These are phyloP conservation scores for Ornithoptera priamus DNA, from an alignment of 2,888 invertebrate genomes.

Conservation along the genomic window DNA sequence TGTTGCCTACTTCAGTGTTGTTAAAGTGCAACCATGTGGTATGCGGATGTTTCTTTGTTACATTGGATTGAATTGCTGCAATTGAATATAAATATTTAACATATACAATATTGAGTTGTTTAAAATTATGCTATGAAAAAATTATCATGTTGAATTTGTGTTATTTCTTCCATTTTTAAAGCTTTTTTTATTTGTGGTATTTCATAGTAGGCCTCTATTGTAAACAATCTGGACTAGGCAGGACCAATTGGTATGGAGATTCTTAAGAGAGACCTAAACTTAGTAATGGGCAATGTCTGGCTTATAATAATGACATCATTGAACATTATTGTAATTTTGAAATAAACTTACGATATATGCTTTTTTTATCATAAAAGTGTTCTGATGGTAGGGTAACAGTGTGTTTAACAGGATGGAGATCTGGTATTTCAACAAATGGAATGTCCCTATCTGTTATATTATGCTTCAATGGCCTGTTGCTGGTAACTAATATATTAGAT, in stretches of 20 bases:
- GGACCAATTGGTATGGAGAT: no score
- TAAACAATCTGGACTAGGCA: no score
- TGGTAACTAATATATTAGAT: slow-evolving; percentile 84
- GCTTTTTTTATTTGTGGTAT: no score
- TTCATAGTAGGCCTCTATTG: no score
- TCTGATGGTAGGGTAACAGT: slow-evolving; percentile 83
- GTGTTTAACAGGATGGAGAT: slow-evolving; percentile 87
- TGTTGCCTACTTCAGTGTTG: slow-evolving; percentile 82
- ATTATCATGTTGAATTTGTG: no score
- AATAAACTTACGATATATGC: slow-evolving; percentile 85
- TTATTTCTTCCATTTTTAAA: no score
- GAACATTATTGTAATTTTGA: not conserved
- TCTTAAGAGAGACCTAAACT: no score
- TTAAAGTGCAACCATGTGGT: slow-evolving; percentile 88
- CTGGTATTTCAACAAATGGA: slow-evolving; percentile 80
- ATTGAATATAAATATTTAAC: slow-evolving; percentile 31
- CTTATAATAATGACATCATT: not conserved
- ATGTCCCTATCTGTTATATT: slow-evolving; percentile 69
- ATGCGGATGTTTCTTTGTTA: slow-evolving; percentile 83
- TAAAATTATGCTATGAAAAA: no score
- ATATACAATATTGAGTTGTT: no score
- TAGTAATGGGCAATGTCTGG: no score
- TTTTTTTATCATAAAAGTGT: slow-evolving; percentile 82
- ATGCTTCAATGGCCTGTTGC: slow-evolving; percentile 81
- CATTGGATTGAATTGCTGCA: slow-evolving; percentile 73